phyloP scores from a whole-genome alignment of 2,113 vertebrate species.

The Callipepla californica region DNA sequence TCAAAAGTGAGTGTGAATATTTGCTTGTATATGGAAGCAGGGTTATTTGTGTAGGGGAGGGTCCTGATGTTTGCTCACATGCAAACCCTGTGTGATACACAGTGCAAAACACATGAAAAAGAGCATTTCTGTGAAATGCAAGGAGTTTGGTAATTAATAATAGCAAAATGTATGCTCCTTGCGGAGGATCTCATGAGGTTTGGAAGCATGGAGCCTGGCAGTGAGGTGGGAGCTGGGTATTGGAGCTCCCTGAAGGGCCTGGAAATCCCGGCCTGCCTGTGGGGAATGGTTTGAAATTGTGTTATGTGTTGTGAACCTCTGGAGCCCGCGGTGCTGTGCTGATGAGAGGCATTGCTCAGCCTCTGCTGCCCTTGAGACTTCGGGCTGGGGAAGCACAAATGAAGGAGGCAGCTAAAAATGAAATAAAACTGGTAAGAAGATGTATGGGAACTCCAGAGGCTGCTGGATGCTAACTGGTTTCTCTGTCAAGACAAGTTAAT shows the following conservation, averaged over 20 bases:
- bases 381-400: not conserved
- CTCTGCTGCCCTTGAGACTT: not conserved
- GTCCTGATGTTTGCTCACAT: not conserved
- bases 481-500: not conserved
- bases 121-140: not conserved
- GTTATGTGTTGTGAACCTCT: not conserved
- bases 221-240: not conserved
- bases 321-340: not conserved
- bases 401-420: not conserved
- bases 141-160: not conserved
- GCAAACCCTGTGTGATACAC: not conserved
- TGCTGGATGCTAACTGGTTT: not conserved
- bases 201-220: not conserved
- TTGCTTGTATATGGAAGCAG: not conserved
- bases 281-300: not conserved
- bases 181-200: not conserved
- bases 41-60: not conserved
- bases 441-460: not conserved
- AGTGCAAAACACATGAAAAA: not conserved
- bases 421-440: not conserved
- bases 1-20: not conserved
- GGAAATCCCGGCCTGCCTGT: not conserved
- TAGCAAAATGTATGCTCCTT: not conserved
- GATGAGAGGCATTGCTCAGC: accelerated
- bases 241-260: not conserved